Conservation (phyloP, 2,888 invertebrate genomes). For the Archips crataeganus region DNA sequence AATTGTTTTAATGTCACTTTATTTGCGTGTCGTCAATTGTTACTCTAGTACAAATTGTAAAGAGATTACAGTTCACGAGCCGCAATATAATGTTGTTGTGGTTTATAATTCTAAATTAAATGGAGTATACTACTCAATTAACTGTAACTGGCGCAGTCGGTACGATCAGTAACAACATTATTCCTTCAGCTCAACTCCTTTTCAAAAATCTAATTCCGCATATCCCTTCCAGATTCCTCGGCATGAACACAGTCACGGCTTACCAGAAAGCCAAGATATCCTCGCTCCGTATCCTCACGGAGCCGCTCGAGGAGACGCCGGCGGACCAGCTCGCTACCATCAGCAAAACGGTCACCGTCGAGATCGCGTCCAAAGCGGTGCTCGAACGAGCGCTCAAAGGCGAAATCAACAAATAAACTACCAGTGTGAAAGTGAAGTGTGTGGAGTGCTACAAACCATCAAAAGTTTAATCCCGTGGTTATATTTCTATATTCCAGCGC, state of each 20-base stretch:
- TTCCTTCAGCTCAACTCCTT: too few species aligned
- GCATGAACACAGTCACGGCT: slow-evolving; percentile 95
- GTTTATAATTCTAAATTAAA: too few species aligned
- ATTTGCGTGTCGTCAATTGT: too few species aligned
- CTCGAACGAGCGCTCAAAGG: slow-evolving; percentile 76
- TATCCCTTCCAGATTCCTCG: slow-evolving; percentile 89
- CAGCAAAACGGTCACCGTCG: slow-evolving; percentile 81
- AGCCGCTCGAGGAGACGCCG: slow-evolving; percentile 52
- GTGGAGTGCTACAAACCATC: background rate
- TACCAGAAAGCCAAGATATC: slow-evolving; percentile 96
- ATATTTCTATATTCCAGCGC: background rate
- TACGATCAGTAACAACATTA: too few species aligned
- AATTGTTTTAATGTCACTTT: too few species aligned
- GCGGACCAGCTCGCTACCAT: slow-evolving; percentile 73
- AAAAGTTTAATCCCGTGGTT: background rate
- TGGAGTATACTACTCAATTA: too few species aligned
- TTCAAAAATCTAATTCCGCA: slow-evolving; percentile 58
- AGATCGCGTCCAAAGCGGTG: slow-evolving; percentile 75
- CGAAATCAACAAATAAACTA: slow-evolving; percentile 50
- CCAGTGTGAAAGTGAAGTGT: background rate
- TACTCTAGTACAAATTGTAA: too few species aligned
- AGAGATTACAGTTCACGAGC: too few species aligned
- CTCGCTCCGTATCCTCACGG: slow-evolving; percentile 90
- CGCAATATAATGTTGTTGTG: too few species aligned
- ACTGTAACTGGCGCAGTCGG: too few species aligned